Conservation (phyloP, 2,888 invertebrate species). For the Xestia c-nigrum region DNA sequence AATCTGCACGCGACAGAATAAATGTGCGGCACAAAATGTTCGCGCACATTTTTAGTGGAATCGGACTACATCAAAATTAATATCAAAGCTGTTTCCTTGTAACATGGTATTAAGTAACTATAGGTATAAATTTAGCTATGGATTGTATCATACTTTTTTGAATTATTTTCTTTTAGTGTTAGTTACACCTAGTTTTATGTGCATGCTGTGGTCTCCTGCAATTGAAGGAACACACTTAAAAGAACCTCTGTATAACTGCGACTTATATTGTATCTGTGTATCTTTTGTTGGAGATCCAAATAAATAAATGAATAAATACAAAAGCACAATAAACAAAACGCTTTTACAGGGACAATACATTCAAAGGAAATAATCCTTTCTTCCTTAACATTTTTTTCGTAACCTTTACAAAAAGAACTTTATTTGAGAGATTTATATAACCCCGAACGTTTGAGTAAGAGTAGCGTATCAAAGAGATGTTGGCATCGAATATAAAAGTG, state of each 20-base stretch:
- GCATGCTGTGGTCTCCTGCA: too few relatives aligned
- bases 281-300: too few relatives aligned
- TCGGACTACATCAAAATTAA: background rate
- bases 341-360: background rate
- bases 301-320: too few relatives aligned
- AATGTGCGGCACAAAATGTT: background rate
- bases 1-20: background rate
- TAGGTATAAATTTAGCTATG: too few relatives aligned
- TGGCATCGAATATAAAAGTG: slow-evolving; percentile 39
- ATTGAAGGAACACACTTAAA: too few relatives aligned
- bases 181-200: too few relatives aligned
- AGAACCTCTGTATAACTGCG: too few relatives aligned
- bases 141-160: too few relatives aligned
- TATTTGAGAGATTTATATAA: slow-evolving; percentile 27
- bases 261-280: too few relatives aligned
- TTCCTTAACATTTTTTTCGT: background rate
- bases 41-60: background rate
- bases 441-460: slow-evolving; percentile 37
- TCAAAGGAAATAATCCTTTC: slow-evolving; percentile 1
- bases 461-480: slow-evolving; percentile 35
- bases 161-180: too few relatives aligned
- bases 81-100: background rate
- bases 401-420: slow-evolving; percentile 28
- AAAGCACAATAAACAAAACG: background rate
- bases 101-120: too few relatives aligned